A percentile compares a stretch with the other conserved stretches of the same genome.
Conservation (phyloP, 2,888 invertebrate genomes). For the Andricus quercusramuli region DNA sequence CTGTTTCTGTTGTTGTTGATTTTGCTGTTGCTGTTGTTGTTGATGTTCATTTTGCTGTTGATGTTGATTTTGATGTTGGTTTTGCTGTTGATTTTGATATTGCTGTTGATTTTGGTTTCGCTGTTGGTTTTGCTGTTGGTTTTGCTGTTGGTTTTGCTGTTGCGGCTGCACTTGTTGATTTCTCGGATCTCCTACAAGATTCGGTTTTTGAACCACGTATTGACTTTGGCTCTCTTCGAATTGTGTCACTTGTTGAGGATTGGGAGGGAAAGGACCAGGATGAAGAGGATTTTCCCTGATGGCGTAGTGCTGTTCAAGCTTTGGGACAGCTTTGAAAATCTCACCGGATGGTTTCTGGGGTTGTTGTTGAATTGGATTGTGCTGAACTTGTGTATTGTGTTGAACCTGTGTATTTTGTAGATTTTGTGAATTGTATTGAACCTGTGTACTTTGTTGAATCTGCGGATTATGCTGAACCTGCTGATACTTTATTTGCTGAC, state of each 20-base stretch:
- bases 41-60: conserved; percentile 65
- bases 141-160: conserved; percentile 68
- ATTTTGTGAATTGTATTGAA: conserved; percentile 64
- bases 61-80: conserved; percentile 62
- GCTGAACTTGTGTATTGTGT: conserved; percentile 69
- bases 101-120: conserved; percentile 66
- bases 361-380: conserved; percentile 61
- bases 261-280: conserved; percentile 75
- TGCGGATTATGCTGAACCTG: conserved; percentile 67
- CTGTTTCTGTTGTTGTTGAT: conserved; percentile 61
- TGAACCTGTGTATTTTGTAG: conserved; percentile 72
- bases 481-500: conserved; percentile 76
- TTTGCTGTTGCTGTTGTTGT: conserved; percentile 66
- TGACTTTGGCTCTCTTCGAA: conserved; percentile 48
- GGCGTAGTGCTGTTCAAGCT: conserved; percentile 86
- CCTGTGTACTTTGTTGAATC: conserved; percentile 68
- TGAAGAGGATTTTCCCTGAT: conserved; percentile 76
- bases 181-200: conserved; percentile 42
- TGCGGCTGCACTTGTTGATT: conserved; percentile 59
- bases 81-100: conserved; percentile 58
- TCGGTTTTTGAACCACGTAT: conserved; percentile 45
- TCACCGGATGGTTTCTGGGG: conserved; percentile 82
- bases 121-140: conserved; percentile 68
- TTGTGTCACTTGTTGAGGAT: conserved; percentile 60
- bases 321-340: conserved; percentile 87